Evolutionary conservation across 2,888 invertebrate species (phyloP), one percentile per base, ranked within the genome.

Genomic region (Tortrix viridana): DNA sequence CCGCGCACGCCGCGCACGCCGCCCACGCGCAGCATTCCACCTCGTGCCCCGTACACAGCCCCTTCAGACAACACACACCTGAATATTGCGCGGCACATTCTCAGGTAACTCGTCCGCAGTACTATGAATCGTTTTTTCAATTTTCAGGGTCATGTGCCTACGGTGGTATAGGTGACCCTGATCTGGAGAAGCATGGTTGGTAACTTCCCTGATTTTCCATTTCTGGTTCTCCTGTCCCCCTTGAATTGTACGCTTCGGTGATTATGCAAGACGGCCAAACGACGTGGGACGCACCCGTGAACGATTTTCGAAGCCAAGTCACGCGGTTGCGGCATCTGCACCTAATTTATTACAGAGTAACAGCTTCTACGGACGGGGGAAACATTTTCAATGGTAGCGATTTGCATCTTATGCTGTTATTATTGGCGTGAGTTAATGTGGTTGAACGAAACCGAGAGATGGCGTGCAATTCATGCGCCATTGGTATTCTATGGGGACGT

Each of bases 11-110:
- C 82, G 75, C 90, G 85, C 85, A 87, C 75, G 84, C 83, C 74
- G 90, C 85, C 72, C 93, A 85, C 74, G 79, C 81, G 74, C 89
- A 77, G 78, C 88, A 82, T 88, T 91, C 85, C 32, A 76, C 88
- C 79, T 93, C 94, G 77, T 96, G 96, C 77, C 96, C 96, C 50
- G 95, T 96, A 77, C 96, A 96, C 88, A 95, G 95, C 77, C 95
- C 96, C 23, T 95, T 95, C 83, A 90, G 96, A 69, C 95, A 94
- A 73, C 91, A 90, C 22, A 86, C 90, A 73, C 92, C 92, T 46
- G 91, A 92, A 67, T 92, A 86, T 71, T 92, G 92, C 75, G 91
- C 91, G 16, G 90, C 90, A 46, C 91, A 91, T 75, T 85, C 91
- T 70, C 92, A 92, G 92, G 92, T 92, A 74, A 67, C 75, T 73